These are phyloP conservation scores for Athene noctua DNA, from an alignment of 2,113 vertebrate species.

Conservation along the genomic window DNA sequence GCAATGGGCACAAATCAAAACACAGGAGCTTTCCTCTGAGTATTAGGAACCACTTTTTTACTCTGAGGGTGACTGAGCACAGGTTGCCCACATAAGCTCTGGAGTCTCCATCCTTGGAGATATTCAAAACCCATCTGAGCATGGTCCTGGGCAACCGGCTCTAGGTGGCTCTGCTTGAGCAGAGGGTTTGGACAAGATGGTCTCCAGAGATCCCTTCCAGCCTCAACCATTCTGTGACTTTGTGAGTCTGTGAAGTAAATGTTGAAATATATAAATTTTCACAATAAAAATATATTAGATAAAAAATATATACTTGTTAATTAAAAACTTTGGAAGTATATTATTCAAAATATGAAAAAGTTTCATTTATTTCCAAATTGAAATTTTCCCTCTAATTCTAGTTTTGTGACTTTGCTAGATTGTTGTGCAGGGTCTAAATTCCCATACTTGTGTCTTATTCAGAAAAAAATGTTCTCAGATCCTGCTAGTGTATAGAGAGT, in stretches of 20 bases:
- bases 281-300: not conserved
- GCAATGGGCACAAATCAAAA: not conserved
- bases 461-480: not conserved
- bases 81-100: not conserved
- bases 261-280: not conserved
- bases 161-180: not conserved
- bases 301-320: not conserved
- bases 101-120: not conserved
- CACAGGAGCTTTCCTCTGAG: not conserved
- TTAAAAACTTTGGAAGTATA: not conserved
- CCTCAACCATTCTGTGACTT: not conserved
- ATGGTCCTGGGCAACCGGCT: fast-evolving
- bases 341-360: not conserved
- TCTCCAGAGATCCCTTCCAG: not conserved
- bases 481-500: not conserved
- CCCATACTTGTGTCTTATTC: not conserved
- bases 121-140: not conserved
- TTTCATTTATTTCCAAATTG: not conserved
- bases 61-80: not conserved
- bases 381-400: not conserved
- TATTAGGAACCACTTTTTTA: not conserved
- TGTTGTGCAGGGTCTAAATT: not conserved
- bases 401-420: not conserved
- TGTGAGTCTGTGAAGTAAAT: not conserved
- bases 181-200: not conserved